Evolutionary conservation across 2,113 vertebrate species (phyloP), one percentile per base, ranked within the genome.

Genomic region (Catagonus wagneri): DNA sequence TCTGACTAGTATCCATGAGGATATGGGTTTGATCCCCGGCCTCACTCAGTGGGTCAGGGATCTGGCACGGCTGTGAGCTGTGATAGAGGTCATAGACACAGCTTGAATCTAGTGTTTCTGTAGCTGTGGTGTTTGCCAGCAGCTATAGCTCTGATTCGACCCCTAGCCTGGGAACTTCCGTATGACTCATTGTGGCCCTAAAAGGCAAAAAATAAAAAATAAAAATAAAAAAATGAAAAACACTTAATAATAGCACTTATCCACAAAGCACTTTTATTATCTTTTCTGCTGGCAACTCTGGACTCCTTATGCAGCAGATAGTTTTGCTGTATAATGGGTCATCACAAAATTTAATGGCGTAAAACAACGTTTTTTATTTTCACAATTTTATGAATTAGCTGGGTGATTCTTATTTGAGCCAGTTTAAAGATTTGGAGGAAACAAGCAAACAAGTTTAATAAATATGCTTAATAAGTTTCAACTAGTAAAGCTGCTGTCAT

Each of bases 381-480:
- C 39, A 58, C 2, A n/a, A 36, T 88, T 95, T 92, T 89, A 8
- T 74, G 32, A 93, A 86, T 80, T 65, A n/a, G 15, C 36, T 83
- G 65, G 66, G 4, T 39, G 16, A 88, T 80, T 96, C 13, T 90
- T 87, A 92, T 17, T 8, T 80, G 25, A 80, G 23, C 87, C 54
- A 93, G 23, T 81, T 68, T 88, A 89, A 3, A 91, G 27, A 74
- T 86, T 79, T 68, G 22, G 13, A 20, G 15, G 88, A 94, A 58
- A 83, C 76, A 91, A 89, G 16, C 36, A 89, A 85, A 65, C 52
- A 80, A 25, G 85, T 81, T 89, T 96, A 96, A 56, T 78, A 71
- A 88, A 94, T 94, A 56, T 72, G 65, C 71, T 94, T 27, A 93
- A 74, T 54, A 75, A 39, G 27, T 66, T 85, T 90, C n/a, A 89